Evolutionary conservation across 2,797 vertebrate genomes (phyloP), one percentile per base, ranked within the genome.

Genomic region (Bufotes viridis): DNA sequence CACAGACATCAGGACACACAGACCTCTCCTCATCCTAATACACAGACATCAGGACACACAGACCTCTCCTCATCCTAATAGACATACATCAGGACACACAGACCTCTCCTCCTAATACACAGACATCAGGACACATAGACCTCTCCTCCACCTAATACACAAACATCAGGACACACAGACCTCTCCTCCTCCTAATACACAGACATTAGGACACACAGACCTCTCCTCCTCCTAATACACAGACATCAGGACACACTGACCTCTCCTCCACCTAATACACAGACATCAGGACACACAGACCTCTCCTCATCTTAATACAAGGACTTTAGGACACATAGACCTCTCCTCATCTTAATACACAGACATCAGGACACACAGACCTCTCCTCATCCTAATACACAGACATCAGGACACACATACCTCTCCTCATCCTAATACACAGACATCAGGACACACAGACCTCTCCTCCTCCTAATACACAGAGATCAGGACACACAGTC

Each of bases 201-300:
- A 84, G 82, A 60, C 22, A 84, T 84, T 53, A 58, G 17, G 18
- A 75, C 69, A 75, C 29, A 42, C 20, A 24, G 34, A n/a, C 63
- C 42, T 20, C 18, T 72, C 24, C 69, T 58, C 3, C 1, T 58
- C 13, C 26, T 65, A 65, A 65, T 65, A 65, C 63, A 65, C 63
- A 65, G 57, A 15, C 57, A 58, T 58, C 10, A 58, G 57, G 63
- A 75, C 69, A 75, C 29, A 42, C 20, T 17, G 34, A n/a, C 42
- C 42, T 57, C 24, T 58, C 17, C 60, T 72, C 29, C 1, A 1
- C 29, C 29, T 29, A 60, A 81, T 49, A 72, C 63, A 72, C 78
- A 81, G 85, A 60, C 22, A 86, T 79, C 76, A 55, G 72, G 34
- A 75, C 17, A 84, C 29, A 60, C 15, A 75, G 69, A 75, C 49